Evolutionary conservation across 1,140 invertebrate species (phyloP), one percentile per base, ranked within the genome.

Genomic region (Platyscapa corneri): DNA sequence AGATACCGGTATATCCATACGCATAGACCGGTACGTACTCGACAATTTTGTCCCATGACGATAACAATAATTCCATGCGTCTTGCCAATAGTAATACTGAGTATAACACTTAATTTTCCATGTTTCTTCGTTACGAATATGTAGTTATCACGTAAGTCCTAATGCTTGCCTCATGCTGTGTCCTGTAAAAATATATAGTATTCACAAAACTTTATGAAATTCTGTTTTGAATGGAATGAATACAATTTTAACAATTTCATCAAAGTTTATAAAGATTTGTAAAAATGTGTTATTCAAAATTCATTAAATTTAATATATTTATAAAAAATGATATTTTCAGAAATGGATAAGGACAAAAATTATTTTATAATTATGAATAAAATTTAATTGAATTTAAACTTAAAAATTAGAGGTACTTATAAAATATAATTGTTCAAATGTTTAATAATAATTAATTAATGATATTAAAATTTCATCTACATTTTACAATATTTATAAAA

Each of bases 1-100:
- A 60, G 2, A 60, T 3, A 23, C 5, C 23, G 27, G 1, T 23
- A 10, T 23, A 27, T 14, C 20, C 23, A 27, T 60, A 27, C 56
- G 27, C 23, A 10, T 46, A 46, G 5, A 60, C 7, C 56, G 23
- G 23, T 27, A 6, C 27, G 23, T 2, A 30, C 64, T 32, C 84
- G 79, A 79, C 84, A 85, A 80, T 85, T 77, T 65, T 70, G 78
- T 85, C 78, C 78, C 84, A 81, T 46, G 65, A 87, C 64, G 84
- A 86, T 86, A 85, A 86, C 82, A 84, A 86, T 86, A 87, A 87
- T 86, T 70, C 76, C 76, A 56, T 53, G 56, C 74, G 74, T 82
- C 80, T 37, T 83, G 78, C 65, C 87, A 86, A 60, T n/a, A 60
- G 78, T 87, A 70, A 77, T 80, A n/a, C n/a, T n/a, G n/a, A n/a